Percentiles rank a stretch among this genome's conserved stretches.
These are phyloP conservation scores for Leguminivora glycinivorella DNA, from an alignment of 1,140 invertebrate species.

Conservation along the genomic window DNA sequence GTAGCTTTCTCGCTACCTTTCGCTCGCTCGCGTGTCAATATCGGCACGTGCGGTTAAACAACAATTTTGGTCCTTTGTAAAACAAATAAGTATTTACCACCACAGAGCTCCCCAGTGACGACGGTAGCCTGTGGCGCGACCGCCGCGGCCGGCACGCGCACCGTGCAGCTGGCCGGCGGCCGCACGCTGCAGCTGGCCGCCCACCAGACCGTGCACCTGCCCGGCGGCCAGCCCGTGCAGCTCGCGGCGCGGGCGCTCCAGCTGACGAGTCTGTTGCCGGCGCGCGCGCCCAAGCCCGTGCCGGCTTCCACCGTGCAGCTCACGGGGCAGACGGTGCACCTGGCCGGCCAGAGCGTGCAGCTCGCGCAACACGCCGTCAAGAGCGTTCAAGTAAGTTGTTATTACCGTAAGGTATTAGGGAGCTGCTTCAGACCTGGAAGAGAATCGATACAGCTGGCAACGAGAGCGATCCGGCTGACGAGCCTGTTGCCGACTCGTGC, in stretches of 20 bases:
- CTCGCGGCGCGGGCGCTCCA: constrained; percentile 55
- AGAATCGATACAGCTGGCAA: constrained; percentile 52
- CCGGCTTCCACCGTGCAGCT: constrained; percentile 64
- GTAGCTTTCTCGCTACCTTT: no score
- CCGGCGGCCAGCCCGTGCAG: constrained; percentile 58
- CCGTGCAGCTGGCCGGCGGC: constrained; percentile 59
- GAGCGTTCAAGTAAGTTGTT: not conserved
- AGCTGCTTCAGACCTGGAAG: no score
- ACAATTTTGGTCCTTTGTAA: no score
- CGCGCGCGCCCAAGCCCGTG: constrained; percentile 40
- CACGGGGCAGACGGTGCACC: constrained; percentile 65
- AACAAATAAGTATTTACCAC: not conserved
- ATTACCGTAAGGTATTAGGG: no score
- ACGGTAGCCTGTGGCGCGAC: not conserved
- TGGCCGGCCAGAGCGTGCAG: constrained; percentile 35
- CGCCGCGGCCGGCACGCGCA: constrained; percentile 41
- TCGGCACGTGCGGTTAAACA: no score
- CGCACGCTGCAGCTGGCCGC: constrained; percentile 56
- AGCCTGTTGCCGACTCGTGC: constrained; percentile 40
- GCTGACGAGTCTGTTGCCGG: constrained; percentile 50
- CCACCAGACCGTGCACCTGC: constrained; percentile 60
- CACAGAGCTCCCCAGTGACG: not conserved
- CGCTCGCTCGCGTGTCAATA: no score
- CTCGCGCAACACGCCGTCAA: constrained; percentile 2
- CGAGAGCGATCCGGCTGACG: constrained; percentile 58